Conservation (phyloP, 2,888 invertebrate genomes). For the Candidula unifasciata region DNA sequence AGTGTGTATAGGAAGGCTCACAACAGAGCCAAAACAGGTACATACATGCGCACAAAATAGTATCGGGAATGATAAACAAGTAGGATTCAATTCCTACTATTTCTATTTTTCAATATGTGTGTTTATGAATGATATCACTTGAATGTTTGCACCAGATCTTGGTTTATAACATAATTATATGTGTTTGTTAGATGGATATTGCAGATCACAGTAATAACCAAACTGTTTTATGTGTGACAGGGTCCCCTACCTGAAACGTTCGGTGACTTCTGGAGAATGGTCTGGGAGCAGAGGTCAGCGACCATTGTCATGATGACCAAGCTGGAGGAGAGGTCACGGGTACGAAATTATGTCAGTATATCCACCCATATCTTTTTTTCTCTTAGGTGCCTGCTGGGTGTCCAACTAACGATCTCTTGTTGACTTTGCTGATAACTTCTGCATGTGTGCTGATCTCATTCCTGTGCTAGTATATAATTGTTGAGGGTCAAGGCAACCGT, state of each 20-base stretch:
- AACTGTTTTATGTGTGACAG: constrained; percentile 77
- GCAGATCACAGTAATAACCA: background rate
- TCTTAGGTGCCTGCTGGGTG: background rate
- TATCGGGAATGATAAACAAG: too few species aligned
- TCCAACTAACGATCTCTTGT: background rate
- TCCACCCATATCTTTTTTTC: constrained; percentile 6
- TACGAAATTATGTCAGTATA: constrained; percentile 54
- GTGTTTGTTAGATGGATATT: background rate
- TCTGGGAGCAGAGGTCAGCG: constrained; percentile 96
- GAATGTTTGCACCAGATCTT: too few species aligned
- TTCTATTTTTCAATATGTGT: too few species aligned
- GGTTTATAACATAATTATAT: too few species aligned
- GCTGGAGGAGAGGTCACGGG: constrained; percentile 95
- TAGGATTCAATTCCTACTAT: too few species aligned
- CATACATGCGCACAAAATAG: too few species aligned
- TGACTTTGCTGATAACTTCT: background rate
- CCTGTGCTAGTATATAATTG: too few species aligned
- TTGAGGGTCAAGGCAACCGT: too few species aligned
- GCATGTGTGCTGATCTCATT: background rate
- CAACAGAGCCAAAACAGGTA: too few species aligned
- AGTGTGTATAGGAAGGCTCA: too few species aligned
- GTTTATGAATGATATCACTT: too few species aligned
- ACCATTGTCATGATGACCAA: constrained; percentile 99
- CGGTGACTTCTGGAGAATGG: constrained; percentile 99
- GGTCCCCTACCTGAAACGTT: constrained; percentile 98